A percentile compares a stretch with the other conserved stretches of the same genome.
phyloP scores from a whole-genome alignment of 2,888 invertebrate species.

The Acronicta leporina region DNA sequence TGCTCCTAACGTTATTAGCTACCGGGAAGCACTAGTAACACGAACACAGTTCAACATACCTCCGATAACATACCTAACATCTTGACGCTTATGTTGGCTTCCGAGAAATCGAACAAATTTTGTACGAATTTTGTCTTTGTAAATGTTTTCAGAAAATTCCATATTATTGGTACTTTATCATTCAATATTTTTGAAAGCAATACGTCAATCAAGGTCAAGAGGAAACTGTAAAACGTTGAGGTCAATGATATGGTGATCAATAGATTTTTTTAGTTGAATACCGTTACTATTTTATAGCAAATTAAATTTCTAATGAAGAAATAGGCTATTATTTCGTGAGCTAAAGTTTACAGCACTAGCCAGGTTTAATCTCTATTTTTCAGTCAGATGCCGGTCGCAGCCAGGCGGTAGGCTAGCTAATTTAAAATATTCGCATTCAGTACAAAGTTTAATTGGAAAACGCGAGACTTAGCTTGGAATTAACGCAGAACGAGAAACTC shows the following conservation, averaged over 20 bases:
- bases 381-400: slow-evolving; percentile 33
- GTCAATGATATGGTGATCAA: slow-evolving; percentile 1
- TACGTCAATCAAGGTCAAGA: background rate
- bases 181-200: background rate
- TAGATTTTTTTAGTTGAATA: background rate
- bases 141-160: slow-evolving; percentile 4
- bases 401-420: slow-evolving; percentile 58
- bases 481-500: slow-evolving; percentile 61
- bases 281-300: slow-evolving; percentile 11
- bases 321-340: slow-evolving; percentile 3
- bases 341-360: slow-evolving; percentile 15
- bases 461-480: slow-evolving; percentile 60
- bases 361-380: slow-evolving; percentile 49
- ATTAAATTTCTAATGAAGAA: slow-evolving; percentile 17
- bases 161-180: background rate
- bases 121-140: slow-evolving; percentile 9
- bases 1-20: slow-evolving; percentile 49
- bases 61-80: slow-evolving; percentile 28
- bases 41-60: slow-evolving; percentile 19
- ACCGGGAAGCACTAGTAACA: slow-evolving; percentile 20
- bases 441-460: slow-evolving; percentile 78
- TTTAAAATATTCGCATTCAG: slow-evolving; percentile 71
- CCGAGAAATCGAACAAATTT: slow-evolving; percentile 12
- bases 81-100: slow-evolving; percentile 3
- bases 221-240: background rate